Percentiles rank a stretch among this genome's conserved stretches.
These are phyloP conservation scores for Gnatocerus cornutus DNA, from an alignment of 2,888 invertebrate genomes.

Conservation along the genomic window DNA sequence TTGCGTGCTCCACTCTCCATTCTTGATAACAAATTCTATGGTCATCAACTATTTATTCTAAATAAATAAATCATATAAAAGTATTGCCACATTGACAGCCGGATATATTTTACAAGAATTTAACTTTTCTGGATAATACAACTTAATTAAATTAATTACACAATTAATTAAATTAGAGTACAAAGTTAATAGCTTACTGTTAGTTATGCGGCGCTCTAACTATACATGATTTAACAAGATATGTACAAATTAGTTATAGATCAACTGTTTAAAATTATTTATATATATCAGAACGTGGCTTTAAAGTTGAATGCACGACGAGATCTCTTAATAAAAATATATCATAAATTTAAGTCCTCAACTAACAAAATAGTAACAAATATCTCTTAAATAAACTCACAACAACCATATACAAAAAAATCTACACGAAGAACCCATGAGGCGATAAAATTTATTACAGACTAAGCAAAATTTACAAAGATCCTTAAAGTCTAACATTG, in stretches of 20 bases:
- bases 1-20: no score
- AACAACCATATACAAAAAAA: constrained; percentile 23
- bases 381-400: constrained; percentile 16
- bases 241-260: constrained; percentile 26
- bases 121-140: background rate
- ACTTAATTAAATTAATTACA: constrained; percentile 22
- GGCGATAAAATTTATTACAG: constrained; percentile 5
- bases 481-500: constrained; percentile 37
- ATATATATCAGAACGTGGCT: no score
- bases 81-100: constrained; percentile 52
- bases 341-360: constrained; percentile 26
- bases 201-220: constrained; percentile 7
- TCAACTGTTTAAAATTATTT: background rate
- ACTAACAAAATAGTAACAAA: constrained; percentile 23
- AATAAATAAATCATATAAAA: constrained; percentile 56
- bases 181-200: constrained; percentile 23
- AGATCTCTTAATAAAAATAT: constrained; percentile 22
- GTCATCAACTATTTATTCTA: constrained; percentile 46
- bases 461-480: constrained; percentile 30
- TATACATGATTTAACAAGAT: constrained; percentile 6
- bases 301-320: background rate
- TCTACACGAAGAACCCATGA: constrained; percentile 3
- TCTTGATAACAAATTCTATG: background rate
- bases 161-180: constrained; percentile 1
- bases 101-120: constrained; percentile 34